Conservation (phyloP, 1,140 invertebrate genomes). For the Diploscapter pachys region DNA sequence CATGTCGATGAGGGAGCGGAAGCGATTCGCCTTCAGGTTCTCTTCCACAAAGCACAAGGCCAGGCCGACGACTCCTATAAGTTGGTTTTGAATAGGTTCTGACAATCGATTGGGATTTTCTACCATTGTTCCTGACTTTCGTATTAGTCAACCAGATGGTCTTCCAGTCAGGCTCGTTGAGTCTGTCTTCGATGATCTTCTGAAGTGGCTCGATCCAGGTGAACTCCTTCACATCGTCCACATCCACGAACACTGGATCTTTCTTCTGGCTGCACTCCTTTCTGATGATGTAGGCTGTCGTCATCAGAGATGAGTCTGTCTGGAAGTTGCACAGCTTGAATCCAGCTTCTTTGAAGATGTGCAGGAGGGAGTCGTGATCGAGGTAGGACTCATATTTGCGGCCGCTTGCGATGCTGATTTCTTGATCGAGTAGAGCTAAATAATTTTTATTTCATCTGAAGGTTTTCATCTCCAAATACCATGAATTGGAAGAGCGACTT, state of each 20-base stretch:
- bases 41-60: conserved; percentile 76
- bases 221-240: conserved; percentile 60
- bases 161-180: conserved; percentile 67
- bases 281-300: conserved; percentile 49
- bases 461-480: conserved; percentile 37
- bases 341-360: conserved; percentile 60
- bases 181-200: conserved; percentile 60
- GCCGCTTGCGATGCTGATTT: conserved; percentile 63
- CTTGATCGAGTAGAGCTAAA: conserved; percentile 65
- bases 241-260: conserved; percentile 57
- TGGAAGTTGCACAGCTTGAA: conserved; percentile 55
- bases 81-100: not conserved
- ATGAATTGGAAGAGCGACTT: conserved; percentile 60
- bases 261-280: conserved; percentile 41
- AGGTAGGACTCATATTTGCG: conserved; percentile 56
- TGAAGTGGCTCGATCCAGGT: conserved; percentile 72
- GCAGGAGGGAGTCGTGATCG: conserved; percentile 51
- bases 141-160: conserved; percentile 73
- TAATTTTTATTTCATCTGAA: not conserved
- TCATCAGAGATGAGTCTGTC: conserved; percentile 23
- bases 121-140: conserved; percentile 27
- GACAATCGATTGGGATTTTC: not conserved
- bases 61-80: conserved; percentile 77
- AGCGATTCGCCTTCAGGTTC: conserved; percentile 55
- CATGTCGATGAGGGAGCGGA: conserved; percentile 56